Conservation (phyloP, 2,113 vertebrate genomes). For the Macroglossus sobrinus region DNA sequence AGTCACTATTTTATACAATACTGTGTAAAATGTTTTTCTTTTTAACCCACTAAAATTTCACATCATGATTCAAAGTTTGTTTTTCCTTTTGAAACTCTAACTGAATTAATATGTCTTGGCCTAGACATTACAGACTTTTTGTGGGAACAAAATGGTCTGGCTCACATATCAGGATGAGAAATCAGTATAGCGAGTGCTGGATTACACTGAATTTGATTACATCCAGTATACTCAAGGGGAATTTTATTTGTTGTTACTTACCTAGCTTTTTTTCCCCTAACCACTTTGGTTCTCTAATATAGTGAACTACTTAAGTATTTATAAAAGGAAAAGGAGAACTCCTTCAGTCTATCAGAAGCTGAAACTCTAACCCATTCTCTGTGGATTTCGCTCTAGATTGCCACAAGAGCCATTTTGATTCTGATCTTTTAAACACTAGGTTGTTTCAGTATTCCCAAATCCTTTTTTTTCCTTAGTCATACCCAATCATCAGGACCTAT, state of each 20-base stretch:
- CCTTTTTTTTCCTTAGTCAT: neutral
- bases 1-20: neutral
- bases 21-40: neutral
- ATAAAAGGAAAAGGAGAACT: conserved; percentile 52
- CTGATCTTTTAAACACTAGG: neutral
- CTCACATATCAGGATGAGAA: conserved; percentile 40
- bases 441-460: neutral
- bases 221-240: neutral
- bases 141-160: conserved; percentile 28
- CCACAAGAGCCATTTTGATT: neutral
- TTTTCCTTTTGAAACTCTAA: neutral
- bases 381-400: neutral
- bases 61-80: neutral
- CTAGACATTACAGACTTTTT: neutral
- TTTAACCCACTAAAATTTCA: neutral
- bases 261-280: neutral
- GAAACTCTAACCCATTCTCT: conserved; percentile 43
- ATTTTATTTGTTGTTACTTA: conserved; percentile 27
- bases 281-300: neutral
- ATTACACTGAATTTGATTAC: neutral
- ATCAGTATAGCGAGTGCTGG: conserved; percentile 26
- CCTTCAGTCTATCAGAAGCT: neutral
- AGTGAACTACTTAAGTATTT: neutral
- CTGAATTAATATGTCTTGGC: conserved; percentile 20
- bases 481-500: neutral